Percentiles rank a stretch among this genome's conserved stretches.
Conservation (phyloP, 1,140 invertebrate species). For the Drosophila virilis region DNA sequence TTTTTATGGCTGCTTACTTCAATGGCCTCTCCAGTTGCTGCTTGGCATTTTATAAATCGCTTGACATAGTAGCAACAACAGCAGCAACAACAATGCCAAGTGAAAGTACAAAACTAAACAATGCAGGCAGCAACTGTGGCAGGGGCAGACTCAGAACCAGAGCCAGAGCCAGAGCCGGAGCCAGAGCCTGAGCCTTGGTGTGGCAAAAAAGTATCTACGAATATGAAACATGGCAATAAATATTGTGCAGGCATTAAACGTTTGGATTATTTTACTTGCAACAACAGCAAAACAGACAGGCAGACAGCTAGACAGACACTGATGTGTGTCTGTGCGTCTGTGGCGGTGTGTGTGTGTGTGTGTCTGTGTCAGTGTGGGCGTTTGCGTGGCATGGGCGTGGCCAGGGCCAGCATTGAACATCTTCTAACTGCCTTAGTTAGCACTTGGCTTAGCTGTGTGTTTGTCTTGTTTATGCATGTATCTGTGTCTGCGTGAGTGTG, state of each 20-base stretch:
- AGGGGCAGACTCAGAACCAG: slow-evolving; percentile 6
- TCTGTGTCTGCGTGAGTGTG: slow-evolving; percentile 19
- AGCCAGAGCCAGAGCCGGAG: slow-evolving; percentile 27
- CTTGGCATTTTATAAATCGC: slow-evolving; percentile 80
- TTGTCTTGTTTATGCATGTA: slow-evolving; percentile 45
- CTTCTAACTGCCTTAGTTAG: slow-evolving; percentile 67
- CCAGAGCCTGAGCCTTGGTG: slow-evolving; percentile 43
- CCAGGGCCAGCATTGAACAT: slow-evolving; percentile 56
- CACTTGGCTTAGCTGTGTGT: slow-evolving; percentile 56
- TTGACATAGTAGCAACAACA: slow-evolving; percentile 63
- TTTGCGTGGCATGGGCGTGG: slow-evolving; percentile 18
- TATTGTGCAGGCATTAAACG: slow-evolving; percentile 82
- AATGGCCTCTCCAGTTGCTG: slow-evolving; percentile 39
- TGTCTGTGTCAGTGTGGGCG: neutral
- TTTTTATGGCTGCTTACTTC: slow-evolving; percentile 55
- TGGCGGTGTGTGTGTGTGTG: slow-evolving; percentile 1
- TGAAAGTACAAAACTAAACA: slow-evolving; percentile 78
- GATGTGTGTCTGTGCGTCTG: slow-evolving; percentile 15
- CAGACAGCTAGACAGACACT: slow-evolving; percentile 19
- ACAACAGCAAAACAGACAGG: slow-evolving; percentile 26
- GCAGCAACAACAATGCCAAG: slow-evolving; percentile 34
- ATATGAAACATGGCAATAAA: slow-evolving; percentile 83
- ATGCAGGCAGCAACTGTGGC: slow-evolving; percentile 52
- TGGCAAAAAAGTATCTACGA: slow-evolving; percentile 56
- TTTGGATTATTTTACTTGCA: slow-evolving; percentile 73